Conservation (phyloP, 2,797 vertebrate species). For the Girardinus metallicus region DNA sequence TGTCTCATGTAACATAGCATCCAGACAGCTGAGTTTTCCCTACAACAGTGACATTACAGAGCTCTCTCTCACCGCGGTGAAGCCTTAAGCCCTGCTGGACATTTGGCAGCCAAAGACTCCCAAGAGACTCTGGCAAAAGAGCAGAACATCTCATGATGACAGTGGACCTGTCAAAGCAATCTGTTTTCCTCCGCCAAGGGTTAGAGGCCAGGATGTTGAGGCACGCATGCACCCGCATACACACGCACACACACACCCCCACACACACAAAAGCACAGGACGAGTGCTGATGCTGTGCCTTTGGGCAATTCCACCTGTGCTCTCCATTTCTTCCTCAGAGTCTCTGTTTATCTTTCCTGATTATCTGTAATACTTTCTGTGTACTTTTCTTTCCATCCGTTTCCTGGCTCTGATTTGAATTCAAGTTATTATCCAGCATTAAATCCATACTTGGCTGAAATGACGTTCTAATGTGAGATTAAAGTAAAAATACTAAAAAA, state of each 20-base stretch:
- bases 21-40: conserved; percentile 31
- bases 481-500: conserved; percentile 12
- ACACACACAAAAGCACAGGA: conserved; percentile 2
- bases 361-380: conserved; percentile 23
- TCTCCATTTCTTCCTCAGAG: conserved; percentile 12
- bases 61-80: conserved; percentile 12
- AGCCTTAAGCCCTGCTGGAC: conserved; percentile 30
- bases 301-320: conserved; percentile 41
- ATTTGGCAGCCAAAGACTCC: conserved; percentile 50
- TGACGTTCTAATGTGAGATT: conserved; percentile 49
- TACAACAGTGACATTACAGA: conserved; percentile 31
- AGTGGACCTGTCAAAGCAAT: conserved; percentile 65
- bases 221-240: background rate
- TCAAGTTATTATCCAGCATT: conserved; percentile 54
- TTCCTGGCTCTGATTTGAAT: conserved; percentile 23
- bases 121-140: conserved; percentile 56
- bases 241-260: conserved; percentile 7
- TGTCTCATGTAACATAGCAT: conserved; percentile 28
- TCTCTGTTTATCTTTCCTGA: conserved; percentile 31
- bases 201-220: conserved; percentile 46
- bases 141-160: conserved; percentile 55
- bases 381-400: background rate
- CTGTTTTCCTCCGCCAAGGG: conserved; percentile 46
- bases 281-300: conserved; percentile 24
- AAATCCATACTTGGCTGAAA: conserved; percentile 43